These are phyloP conservation scores for Sciurus niger DNA, from an alignment of 2,113 vertebrate species.

Conservation along the genomic window DNA sequence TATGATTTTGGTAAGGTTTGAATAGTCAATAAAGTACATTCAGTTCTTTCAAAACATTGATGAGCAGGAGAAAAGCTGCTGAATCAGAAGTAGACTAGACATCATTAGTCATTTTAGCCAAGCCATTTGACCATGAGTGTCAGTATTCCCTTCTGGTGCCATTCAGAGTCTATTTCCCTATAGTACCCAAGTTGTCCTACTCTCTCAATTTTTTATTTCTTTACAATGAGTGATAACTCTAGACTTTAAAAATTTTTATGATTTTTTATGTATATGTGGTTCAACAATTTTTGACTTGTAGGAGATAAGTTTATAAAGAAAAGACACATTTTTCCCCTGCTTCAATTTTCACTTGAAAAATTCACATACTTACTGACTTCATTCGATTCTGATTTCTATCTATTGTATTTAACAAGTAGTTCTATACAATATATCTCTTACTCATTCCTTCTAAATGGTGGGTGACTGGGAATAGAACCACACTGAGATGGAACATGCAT, in stretches of 20 bases:
- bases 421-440: neutral
- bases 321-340: neutral
- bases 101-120: neutral
- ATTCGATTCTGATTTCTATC: neutral
- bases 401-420: neutral
- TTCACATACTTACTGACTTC: neutral
- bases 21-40: neutral
- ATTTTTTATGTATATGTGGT: neutral
- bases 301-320: neutral
- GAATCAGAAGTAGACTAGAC: neutral
- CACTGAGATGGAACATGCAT: neutral
- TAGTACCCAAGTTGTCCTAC: too few relatives aligned
- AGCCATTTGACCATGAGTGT: fast-evolving
- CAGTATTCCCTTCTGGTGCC: neutral
- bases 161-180: neutral
- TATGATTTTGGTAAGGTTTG: neutral
- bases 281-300: neutral
- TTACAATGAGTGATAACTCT: neutral
- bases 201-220: neutral
- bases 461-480: neutral
- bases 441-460: neutral
- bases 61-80: neutral
- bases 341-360: too few relatives aligned
- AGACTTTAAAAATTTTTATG: neutral
- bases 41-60: neutral